Evolutionary conservation across 2,888 invertebrate genomes (phyloP), one percentile per base, ranked within the genome.

Genomic region (Luffia ferchaultella): DNA sequence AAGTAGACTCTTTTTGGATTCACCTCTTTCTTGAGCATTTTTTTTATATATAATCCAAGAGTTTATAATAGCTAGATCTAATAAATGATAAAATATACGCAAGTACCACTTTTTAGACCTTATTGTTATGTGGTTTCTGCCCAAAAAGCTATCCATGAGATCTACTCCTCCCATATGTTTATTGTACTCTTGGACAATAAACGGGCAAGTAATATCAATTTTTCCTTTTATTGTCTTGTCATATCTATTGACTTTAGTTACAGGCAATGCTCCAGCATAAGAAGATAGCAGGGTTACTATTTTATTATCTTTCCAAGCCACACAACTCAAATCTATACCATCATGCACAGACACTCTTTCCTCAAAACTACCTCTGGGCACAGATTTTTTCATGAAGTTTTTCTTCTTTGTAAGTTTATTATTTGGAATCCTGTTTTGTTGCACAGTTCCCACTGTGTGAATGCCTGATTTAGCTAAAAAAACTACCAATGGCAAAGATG

Each of bases 381-480:
- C 12, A 30, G 30, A n/a, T 30, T 50, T 52, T 16, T 55, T 56
- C 55, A 56, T 54, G 2, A 56, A 18, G 7, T 20, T 18, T 50
- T 58, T 53, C 49, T 53, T 46, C 9, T 53, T 51, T 15, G 59
- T 57, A 16, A 56, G 16, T 55, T 57, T 57, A 44, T 30, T 41
- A 46, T 56, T 56, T n/a, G 51, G 45, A 1, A 60, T 46, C 18
- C 59, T 51, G 48, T 60, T 58, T 19, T 20, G 17, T 48, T 53
- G 51, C 7, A 56, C 52, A 50, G 55, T 59, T 7, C 59, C 57
- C n/a, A 61, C 17, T 18, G 42, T 18, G 17, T 53, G n/a, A 18
- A 58, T 58, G 47, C 57, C 57, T 50, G 47, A 9, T 30, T 50
- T 55, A 16, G 48, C 45, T 16, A 57, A 49, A 48, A 50, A 56